Conservation (phyloP, 2,888 invertebrate species). For the Brachypalpus laphriformis region DNA sequence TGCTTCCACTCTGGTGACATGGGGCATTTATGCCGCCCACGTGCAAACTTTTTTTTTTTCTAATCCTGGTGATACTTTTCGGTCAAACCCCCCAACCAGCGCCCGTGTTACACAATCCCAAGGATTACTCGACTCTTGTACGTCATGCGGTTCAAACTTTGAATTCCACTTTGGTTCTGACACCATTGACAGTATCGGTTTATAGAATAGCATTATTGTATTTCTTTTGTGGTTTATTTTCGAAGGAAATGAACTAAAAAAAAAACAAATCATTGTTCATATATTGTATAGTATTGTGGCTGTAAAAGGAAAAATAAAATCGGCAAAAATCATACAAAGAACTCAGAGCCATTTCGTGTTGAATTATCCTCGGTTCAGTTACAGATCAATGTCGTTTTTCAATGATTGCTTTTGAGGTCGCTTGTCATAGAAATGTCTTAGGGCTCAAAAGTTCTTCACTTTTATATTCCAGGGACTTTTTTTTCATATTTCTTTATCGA, state of each 20-base stretch:
- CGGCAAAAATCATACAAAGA: neutral
- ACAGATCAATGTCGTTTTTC: neutral
- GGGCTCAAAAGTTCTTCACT: neutral
- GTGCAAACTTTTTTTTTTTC: conserved; percentile 3
- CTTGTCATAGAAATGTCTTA: neutral
- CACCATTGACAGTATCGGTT: conserved; percentile 1
- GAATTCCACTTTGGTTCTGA: conserved; percentile 1
- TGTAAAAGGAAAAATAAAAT: neutral
- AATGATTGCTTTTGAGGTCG: neutral
- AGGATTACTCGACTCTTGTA: neutral
- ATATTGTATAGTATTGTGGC: too few species aligned
- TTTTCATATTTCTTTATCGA: neutral
- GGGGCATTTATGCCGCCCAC: neutral
- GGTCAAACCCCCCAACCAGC: neutral
- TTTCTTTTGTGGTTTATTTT: neutral
- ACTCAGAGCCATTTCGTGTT: neutral
- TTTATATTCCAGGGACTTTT: neutral
- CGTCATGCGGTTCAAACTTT: neutral
- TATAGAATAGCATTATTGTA: neutral
- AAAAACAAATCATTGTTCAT: neutral
- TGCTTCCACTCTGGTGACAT: neutral
- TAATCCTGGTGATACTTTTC: neutral
- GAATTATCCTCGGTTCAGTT: neutral
- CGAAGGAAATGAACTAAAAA: neutral
- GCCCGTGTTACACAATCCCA: neutral